Evolutionary conservation across 2,113 vertebrate species (phyloP), one percentile per base, ranked within the genome.

Genomic region (Anser brachyrhynchus): DNA sequence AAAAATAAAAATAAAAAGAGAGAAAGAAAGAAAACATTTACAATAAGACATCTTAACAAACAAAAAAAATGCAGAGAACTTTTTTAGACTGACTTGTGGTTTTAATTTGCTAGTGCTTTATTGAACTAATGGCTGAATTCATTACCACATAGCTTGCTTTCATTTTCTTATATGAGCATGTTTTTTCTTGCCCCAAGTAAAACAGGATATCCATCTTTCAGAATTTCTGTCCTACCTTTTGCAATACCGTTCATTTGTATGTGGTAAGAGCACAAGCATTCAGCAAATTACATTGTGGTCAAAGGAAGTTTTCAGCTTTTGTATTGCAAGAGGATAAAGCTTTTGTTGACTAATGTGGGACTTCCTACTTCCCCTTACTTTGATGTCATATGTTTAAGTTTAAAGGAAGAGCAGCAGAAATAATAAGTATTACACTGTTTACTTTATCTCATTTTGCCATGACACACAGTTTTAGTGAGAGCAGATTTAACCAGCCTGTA

Each of bases 141-240:
- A 70, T 91, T 70, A 85, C 44, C 80, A 65, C 85, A 93, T 33
- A 91, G 57, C 13, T 93, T 96, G 78, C 83, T 91, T 94, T 94
- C 76, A 74, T 76, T 94, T 87, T 94, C 77, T 96, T 96, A 62
- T 58, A 91, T 77, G 71, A 95, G 44, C 37, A 71, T 89, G 65
- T 77, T 81, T 93, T 95, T 51, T 62, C 71, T 93, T 73, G 44
- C 57, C 87, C n/a, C 52, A 88, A 92, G n/a, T 81, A 76, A 96
- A 94, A 96, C 95, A 93, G 93, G 97, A 98, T 96, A 95, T 90
- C 87, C 74, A 77, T 97, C 93, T 97, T 93, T 96, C 95, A 76
- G 92, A 89, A 94, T 77, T 73, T 92, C 78, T 96, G 77, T 43
- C 97, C 97, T 97, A 79, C 92, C 69, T 97, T 96, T 98, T 97